A percentile compares a stretch with the other conserved stretches of the same genome.
Conservation (phyloP, 1,140 invertebrate species). For the Schlechtendalia chinensis region DNA sequence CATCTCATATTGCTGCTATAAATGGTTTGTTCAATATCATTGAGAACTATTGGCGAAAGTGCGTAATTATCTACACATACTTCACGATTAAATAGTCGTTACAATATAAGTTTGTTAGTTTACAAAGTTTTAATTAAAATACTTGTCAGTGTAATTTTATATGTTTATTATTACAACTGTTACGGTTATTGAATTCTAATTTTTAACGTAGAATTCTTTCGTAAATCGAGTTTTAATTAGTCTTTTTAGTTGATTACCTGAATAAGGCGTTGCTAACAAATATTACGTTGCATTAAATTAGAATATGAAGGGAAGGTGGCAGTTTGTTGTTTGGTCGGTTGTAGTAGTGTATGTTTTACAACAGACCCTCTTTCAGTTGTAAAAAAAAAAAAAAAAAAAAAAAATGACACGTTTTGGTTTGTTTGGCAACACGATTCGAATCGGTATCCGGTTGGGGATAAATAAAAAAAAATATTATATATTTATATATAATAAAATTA, state of each 20-base stretch:
- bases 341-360: not conserved
- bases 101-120: not conserved
- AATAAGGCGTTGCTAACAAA: not conserved
- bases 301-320: not conserved
- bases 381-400: conserved; percentile 1
- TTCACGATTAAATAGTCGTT: too few relatives aligned
- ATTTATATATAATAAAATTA: not conserved
- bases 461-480: not conserved
- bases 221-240: not conserved
- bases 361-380: not conserved
- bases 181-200: conserved; percentile 12
- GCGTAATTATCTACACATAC: too few relatives aligned
- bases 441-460: not conserved
- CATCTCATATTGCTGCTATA: too few relatives aligned
- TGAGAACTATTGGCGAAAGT: too few relatives aligned
- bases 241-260: conserved; percentile 15
- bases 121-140: not conserved
- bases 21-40: too few relatives aligned
- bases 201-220: not conserved
- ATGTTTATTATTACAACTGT: not conserved
- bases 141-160: not conserved
- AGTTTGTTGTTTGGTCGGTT: not conserved
- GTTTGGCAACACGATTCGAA: conserved; percentile 6
- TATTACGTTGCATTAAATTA: conserved; percentile 1
- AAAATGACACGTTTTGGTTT: not conserved